phyloP scores from a whole-genome alignment of 2,797 vertebrate genomes.

The Chaunax sp. region DNA sequence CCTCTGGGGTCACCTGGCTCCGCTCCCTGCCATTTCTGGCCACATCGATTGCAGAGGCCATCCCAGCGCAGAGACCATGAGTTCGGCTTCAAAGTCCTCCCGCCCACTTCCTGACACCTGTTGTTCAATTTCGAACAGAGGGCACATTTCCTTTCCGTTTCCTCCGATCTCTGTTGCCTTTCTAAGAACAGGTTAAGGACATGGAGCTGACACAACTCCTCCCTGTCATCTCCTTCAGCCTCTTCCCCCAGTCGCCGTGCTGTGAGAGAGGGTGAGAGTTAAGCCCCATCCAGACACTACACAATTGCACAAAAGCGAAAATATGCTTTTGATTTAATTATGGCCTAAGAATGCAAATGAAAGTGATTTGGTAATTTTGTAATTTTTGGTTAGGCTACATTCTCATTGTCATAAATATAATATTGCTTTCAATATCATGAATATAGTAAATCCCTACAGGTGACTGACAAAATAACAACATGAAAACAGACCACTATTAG shows the following conservation, averaged over 20 bases:
- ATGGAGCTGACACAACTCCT: slow-evolving; percentile 53
- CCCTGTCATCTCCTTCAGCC: too few species aligned
- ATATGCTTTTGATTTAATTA: slow-evolving; percentile 75
- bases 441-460: too few species aligned
- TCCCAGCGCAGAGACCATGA: slow-evolving; percentile 72
- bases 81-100: slow-evolving; percentile 83
- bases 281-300: slow-evolving; percentile 64
- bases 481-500: slow-evolving; percentile 9
- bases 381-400: slow-evolving; percentile 1
- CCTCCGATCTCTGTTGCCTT: slow-evolving; percentile 54
- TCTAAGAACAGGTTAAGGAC: slow-evolving; percentile 74
- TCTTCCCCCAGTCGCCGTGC: slow-evolving; percentile 58
- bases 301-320: slow-evolving; percentile 62
- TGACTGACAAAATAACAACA: slow-evolving; percentile 36
- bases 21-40: slow-evolving; percentile 71
- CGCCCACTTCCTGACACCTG: slow-evolving; percentile 80
- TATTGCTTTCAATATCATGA: slow-evolving; percentile 7
- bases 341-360: slow-evolving; percentile 31
- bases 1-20: slow-evolving; percentile 76
- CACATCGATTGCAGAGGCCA: slow-evolving; percentile 73
- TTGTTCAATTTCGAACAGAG: slow-evolving; percentile 68
- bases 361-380: slow-evolving; percentile 17
- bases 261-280: slow-evolving; percentile 71
- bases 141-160: slow-evolving; percentile 50
- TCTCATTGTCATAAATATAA: slow-evolving; percentile 11